Percentiles rank a stretch among this genome's conserved stretches.
Conservation (phyloP, 1,140 invertebrate genomes). For the Drosophila rhopaloa region DNA sequence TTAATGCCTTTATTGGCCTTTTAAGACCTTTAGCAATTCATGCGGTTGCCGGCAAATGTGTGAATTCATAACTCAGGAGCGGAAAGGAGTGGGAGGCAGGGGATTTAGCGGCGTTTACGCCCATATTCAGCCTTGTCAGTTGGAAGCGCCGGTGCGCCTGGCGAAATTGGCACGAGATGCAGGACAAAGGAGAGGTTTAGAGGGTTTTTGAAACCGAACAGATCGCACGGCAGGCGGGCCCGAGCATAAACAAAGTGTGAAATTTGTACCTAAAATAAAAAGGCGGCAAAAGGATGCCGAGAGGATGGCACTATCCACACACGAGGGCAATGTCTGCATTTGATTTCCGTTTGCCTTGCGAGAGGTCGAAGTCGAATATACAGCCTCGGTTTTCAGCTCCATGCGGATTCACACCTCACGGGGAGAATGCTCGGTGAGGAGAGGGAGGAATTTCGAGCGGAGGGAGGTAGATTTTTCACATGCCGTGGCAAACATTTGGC, state of each 20-base stretch:
- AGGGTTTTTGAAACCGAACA: not conserved
- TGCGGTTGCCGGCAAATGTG: conserved; percentile 29
- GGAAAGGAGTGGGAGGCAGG: not conserved
- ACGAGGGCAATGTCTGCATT: conserved; percentile 64
- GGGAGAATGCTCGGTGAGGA: conserved; percentile 6
- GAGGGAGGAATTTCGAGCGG: not conserved
- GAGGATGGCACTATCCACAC: not conserved
- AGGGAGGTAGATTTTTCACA: conserved; percentile 71
- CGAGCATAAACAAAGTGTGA: conserved; percentile 73
- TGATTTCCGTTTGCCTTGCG: conserved; percentile 69
- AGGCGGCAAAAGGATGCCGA: conserved; percentile 57
- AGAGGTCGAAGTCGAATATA: conserved; percentile 30
- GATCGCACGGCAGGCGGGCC: conserved; percentile 60
- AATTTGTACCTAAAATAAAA: conserved; percentile 82
- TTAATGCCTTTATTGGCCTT: conserved; percentile 19
- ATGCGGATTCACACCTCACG: conserved; percentile 51
- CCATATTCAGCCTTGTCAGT: conserved; percentile 26
- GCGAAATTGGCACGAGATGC: conserved; percentile 23
- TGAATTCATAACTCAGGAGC: conserved; percentile 32
- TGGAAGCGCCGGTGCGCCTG: conserved; percentile 42
- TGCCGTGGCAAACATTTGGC: conserved; percentile 81
- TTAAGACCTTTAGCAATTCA: conserved; percentile 20
- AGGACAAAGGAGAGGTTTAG: not conserved
- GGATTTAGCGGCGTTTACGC: conserved; percentile 31
- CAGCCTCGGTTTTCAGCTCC: conserved; percentile 48